Evolutionary conservation across 1,140 invertebrate species (phyloP).

Genomic region (Tetraneura akinire): DNA sequence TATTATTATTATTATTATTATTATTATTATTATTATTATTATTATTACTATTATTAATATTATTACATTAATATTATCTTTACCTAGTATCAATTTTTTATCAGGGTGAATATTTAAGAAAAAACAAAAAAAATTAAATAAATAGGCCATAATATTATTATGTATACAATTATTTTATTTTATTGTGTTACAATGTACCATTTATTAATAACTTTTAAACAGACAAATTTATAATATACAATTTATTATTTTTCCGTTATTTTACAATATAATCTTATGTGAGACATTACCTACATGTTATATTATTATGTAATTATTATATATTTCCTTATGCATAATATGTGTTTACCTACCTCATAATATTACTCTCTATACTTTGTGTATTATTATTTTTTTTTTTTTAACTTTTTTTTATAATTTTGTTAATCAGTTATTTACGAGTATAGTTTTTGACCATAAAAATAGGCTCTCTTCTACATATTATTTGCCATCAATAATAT

Average conservation of each 20-base stretch:
- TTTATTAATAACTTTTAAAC: slow-evolving; percentile 43
- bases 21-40: slow-evolving; percentile 11
- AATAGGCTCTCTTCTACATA: too few species aligned
- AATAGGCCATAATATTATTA: slow-evolving; percentile 27
- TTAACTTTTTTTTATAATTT: too few species aligned
- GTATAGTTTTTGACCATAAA: too few species aligned
- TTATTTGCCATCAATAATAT: too few species aligned
- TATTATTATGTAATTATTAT: background rate
- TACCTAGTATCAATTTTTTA: slow-evolving; percentile 48
- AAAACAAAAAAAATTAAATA: too few species aligned
- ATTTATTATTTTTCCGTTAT: background rate
- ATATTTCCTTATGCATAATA: background rate
- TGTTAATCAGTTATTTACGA: too few species aligned
- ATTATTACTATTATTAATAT: slow-evolving; percentile 28
- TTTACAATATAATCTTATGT: background rate
- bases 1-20: background rate
- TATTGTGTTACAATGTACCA: slow-evolving; percentile 44
- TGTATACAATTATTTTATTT: slow-evolving; percentile 28
- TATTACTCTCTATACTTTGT: background rate
- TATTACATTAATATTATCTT: background rate
- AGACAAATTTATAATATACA: slow-evolving; percentile 8
- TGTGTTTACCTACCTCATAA: background rate
- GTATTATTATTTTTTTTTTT: too few species aligned
- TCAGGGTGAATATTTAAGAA: slow-evolving; percentile 46
- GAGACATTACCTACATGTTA: background rate